Evolutionary conservation across 1,140 invertebrate genomes (phyloP).

Genomic region (Eumaeus atala): DNA sequence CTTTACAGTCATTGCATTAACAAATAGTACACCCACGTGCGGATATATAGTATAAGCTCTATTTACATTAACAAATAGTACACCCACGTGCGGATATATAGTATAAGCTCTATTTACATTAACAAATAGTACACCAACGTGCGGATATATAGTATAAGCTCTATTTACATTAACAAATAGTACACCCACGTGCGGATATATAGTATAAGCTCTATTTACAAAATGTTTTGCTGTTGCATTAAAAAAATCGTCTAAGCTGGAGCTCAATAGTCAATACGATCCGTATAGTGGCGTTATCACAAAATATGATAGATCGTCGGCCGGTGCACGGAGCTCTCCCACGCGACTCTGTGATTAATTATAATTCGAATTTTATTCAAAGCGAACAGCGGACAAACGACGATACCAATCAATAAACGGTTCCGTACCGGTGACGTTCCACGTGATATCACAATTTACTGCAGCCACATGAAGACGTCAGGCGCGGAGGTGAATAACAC

Average conservation of each 20-base stretch:
- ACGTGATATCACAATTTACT: constrained; percentile 71
- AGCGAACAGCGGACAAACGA: constrained; percentile 71
- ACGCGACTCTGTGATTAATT: constrained; percentile 70
- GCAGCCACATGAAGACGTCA: constrained; percentile 68
- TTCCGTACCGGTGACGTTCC: constrained; percentile 64
- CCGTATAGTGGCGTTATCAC: constrained; percentile 68
- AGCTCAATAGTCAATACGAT: constrained; percentile 54
- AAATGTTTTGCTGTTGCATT: constrained; percentile 45
- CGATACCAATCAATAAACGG: constrained; percentile 74
- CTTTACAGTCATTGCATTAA: constrained; percentile 4
- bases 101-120: constrained; percentile 25
- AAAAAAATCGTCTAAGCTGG: constrained; percentile 41
- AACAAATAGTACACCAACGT: constrained; percentile 21
- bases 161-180: constrained; percentile 18
- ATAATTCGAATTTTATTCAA: constrained; percentile 75
- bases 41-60: constrained; percentile 21
- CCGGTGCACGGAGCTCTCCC: constrained; percentile 61
- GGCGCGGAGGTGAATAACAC: constrained; percentile 40
- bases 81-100: constrained; percentile 18
- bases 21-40: constrained; percentile 19
- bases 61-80: constrained; percentile 26
- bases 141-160: constrained; percentile 20
- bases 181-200: constrained; percentile 17
- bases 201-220: constrained; percentile 26
- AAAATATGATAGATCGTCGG: constrained; percentile 72